A percentile compares a stretch with the other conserved stretches of the same genome.
Conservation (phyloP, 1,140 invertebrate species). For the Grapholita molesta region DNA sequence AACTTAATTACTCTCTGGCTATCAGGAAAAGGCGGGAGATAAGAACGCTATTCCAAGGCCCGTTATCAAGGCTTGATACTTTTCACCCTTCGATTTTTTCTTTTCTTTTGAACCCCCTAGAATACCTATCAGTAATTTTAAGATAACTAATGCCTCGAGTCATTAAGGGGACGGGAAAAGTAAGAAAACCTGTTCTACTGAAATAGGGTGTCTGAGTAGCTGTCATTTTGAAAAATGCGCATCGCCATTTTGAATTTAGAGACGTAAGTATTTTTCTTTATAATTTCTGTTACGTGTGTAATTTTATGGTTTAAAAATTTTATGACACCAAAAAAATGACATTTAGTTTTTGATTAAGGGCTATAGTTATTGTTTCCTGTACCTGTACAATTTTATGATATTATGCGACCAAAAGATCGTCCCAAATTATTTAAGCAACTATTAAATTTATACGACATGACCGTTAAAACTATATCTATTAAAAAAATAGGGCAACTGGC, state of each 20-base stretch:
- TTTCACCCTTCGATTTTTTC: conserved; percentile 55
- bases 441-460: conserved; percentile 56
- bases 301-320: neutral
- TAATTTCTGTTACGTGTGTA: neutral
- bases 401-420: conserved; percentile 44
- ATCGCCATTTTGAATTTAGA: neutral
- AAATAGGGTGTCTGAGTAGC: conserved; percentile 13
- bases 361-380: conserved; percentile 36
- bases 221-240: conserved; percentile 15
- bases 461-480: conserved; percentile 39
- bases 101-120: conserved; percentile 40
- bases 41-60: conserved; percentile 59
- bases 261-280: neutral
- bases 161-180: conserved; percentile 57
- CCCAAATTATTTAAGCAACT: conserved; percentile 55
- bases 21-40: conserved; percentile 62
- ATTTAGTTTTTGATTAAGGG: neutral
- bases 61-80: conserved; percentile 57
- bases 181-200: conserved; percentile 29
- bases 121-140: conserved; percentile 67
- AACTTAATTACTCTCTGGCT: conserved; percentile 71
- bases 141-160: conserved; percentile 69
- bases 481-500: conserved; percentile 58
- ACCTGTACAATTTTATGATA: conserved; percentile 39
- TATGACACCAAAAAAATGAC: neutral